Evolutionary conservation across 2,797 vertebrate genomes (phyloP).

Genomic region (Ataeniobius toweri): DNA sequence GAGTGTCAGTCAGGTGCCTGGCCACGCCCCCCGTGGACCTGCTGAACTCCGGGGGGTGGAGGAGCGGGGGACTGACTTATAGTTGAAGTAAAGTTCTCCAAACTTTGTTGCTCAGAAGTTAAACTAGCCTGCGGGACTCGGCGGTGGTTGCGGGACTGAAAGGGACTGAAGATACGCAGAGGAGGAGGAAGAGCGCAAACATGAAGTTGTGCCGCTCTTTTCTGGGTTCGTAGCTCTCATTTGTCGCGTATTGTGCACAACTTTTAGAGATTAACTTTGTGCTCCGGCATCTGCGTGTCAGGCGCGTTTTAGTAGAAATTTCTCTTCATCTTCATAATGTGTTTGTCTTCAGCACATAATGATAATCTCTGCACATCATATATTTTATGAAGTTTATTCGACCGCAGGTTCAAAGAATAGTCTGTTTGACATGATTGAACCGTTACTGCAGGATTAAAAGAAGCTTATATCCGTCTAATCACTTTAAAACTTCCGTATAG

Average conservation of each 20-base stretch:
- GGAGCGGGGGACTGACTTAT: constrained; percentile 42
- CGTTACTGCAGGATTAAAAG: constrained; percentile 22
- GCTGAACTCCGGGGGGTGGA: constrained; percentile 40
- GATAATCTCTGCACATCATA: background rate
- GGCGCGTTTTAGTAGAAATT: no score
- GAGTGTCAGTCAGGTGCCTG: constrained; percentile 41
- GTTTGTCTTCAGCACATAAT: background rate
- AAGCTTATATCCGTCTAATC: constrained; percentile 21
- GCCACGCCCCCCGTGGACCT: constrained; percentile 34
- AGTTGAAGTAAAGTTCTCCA: constrained; percentile 82
- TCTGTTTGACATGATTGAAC: background rate
- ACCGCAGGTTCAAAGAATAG: background rate
- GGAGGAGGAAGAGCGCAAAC: constrained; percentile 67
- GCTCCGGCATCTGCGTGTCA: constrained; percentile 17
- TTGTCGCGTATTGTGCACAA: background rate
- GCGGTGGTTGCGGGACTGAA: constrained; percentile 60
- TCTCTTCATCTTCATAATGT: background rate
- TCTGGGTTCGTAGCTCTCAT: constrained; percentile 86
- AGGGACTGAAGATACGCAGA: constrained; percentile 32
- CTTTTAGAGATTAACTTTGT: constrained; percentile 14
- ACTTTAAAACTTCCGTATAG: constrained; percentile 18
- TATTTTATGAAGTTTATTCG: background rate
- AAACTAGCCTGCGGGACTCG: constrained; percentile 70
- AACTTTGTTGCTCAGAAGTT: constrained; percentile 84
- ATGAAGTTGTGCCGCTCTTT: constrained; percentile 93